These are phyloP conservation scores for Monomorium pharaonis DNA, from an alignment of 1,140 invertebrate genomes.

Conservation along the genomic window DNA sequence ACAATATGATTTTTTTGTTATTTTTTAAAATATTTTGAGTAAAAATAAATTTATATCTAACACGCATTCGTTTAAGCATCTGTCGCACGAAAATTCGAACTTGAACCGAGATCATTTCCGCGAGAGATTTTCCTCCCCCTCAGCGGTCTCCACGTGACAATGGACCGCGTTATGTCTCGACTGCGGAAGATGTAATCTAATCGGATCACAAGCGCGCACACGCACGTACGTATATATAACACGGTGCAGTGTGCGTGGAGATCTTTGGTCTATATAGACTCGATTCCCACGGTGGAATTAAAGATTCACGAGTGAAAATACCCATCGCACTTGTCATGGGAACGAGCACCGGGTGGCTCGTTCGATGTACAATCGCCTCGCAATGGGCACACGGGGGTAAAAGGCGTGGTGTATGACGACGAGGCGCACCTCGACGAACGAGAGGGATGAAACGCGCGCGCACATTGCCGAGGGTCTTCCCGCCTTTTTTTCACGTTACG, in stretches of 20 bases:
- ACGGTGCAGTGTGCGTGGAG: constrained; percentile 62
- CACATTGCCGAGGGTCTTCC: constrained; percentile 60
- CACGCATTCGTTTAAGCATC: background rate
- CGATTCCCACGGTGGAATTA: constrained; percentile 83
- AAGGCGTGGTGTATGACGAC: constrained; percentile 50
- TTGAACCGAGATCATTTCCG: background rate
- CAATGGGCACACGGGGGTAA: constrained; percentile 38
- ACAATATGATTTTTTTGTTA: background rate
- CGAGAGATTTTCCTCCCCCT: background rate
- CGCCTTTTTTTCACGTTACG: constrained; percentile 42
- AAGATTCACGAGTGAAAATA: constrained; percentile 83
- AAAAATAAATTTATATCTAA: background rate
- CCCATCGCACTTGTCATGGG: constrained; percentile 84
- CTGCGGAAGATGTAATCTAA: constrained; percentile 51
- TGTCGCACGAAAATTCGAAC: background rate
- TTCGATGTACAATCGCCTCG: constrained; percentile 69
- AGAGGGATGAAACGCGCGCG: constrained; percentile 68
- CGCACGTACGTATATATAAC: too few relatives aligned
- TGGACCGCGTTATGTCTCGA: constrained; percentile 19
- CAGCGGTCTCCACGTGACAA: background rate
- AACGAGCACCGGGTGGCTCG: constrained; percentile 78
- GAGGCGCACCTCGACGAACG: constrained; percentile 53
- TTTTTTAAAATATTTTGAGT: background rate
- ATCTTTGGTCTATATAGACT: constrained; percentile 51
- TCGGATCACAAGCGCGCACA: constrained; percentile 19